These are phyloP conservation scores for Lagria hirta DNA, from an alignment of 2,888 invertebrate genomes.

Conservation along the genomic window DNA sequence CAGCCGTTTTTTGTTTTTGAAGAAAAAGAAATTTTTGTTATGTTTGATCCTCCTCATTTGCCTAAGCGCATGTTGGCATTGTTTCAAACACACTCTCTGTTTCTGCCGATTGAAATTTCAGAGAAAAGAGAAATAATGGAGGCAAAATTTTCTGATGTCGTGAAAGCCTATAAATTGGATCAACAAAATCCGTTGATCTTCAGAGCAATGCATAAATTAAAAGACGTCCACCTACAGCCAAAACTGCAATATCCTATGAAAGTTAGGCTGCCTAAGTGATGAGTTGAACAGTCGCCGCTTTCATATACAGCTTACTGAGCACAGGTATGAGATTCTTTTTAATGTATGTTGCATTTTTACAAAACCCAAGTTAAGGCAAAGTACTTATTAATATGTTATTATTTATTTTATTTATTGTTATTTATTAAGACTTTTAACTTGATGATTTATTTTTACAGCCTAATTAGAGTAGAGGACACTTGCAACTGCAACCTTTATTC, in stretches of 20 bases:
- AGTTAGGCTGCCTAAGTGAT: too few species aligned
- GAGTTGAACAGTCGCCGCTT: not conserved
- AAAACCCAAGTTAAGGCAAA: constrained; percentile 9
- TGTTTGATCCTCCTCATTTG: constrained; percentile 8
- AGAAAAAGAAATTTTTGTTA: constrained; percentile 2
- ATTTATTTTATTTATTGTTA: too few species aligned
- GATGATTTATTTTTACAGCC: too few species aligned
- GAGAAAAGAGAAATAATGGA: too few species aligned
- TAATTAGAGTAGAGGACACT: constrained; percentile 6
- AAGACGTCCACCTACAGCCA: not conserved
- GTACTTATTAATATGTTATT: too few species aligned
- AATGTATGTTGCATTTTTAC: not conserved
- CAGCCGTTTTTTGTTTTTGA: constrained; percentile 10
- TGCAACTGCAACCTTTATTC: constrained; percentile 17
- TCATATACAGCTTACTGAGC: not conserved
- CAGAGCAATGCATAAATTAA: not conserved
- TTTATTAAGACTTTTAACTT: too few species aligned
- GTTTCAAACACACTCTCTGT: too few species aligned
- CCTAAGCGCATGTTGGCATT: constrained; percentile 2
- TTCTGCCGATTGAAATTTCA: too few species aligned
- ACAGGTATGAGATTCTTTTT: not conserved
- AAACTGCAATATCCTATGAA: constrained; percentile 1
- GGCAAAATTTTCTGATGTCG: not conserved
- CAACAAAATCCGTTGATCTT: not conserved
- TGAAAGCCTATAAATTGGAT: not conserved